These are phyloP conservation scores for Dryadula phaetusa DNA, from an alignment of 2,888 invertebrate species.

Conservation along the genomic window DNA sequence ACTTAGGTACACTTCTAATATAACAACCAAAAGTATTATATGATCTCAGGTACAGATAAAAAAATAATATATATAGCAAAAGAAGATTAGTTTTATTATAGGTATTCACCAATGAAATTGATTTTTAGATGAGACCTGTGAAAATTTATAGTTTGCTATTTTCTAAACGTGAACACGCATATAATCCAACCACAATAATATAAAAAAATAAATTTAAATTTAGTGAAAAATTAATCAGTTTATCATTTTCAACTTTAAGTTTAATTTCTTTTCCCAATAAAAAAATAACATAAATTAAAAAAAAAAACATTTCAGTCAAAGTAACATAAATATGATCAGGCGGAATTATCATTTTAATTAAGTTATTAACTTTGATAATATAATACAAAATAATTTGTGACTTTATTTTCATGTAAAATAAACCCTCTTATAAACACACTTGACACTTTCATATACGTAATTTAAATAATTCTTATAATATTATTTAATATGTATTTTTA, in stretches of 20 bases:
- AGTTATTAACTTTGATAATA: background rate
- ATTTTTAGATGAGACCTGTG: background rate
- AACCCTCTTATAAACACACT: background rate
- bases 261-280: background rate
- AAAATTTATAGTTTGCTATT: slow-evolving; percentile 13
- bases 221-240: too few species aligned
- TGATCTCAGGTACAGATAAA: slow-evolving; percentile 21
- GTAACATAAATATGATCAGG: background rate
- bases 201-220: background rate
- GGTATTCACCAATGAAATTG: background rate
- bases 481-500: background rate
- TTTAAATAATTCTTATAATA: background rate
- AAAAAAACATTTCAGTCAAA: background rate
- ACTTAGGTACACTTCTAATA: background rate
- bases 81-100: background rate
- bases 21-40: slow-evolving; percentile 4
- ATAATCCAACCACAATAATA: slow-evolving; percentile 23
- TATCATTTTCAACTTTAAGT: too few species aligned
- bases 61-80: slow-evolving; percentile 8
- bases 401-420: background rate
- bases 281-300: background rate
- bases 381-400: background rate
- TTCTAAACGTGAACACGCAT: slow-evolving; percentile 26
- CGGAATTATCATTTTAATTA: background rate
- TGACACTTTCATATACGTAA: background rate